These are phyloP conservation scores for Acleris sparsana DNA, from an alignment of 2,888 invertebrate species.

Conservation along the genomic window DNA sequence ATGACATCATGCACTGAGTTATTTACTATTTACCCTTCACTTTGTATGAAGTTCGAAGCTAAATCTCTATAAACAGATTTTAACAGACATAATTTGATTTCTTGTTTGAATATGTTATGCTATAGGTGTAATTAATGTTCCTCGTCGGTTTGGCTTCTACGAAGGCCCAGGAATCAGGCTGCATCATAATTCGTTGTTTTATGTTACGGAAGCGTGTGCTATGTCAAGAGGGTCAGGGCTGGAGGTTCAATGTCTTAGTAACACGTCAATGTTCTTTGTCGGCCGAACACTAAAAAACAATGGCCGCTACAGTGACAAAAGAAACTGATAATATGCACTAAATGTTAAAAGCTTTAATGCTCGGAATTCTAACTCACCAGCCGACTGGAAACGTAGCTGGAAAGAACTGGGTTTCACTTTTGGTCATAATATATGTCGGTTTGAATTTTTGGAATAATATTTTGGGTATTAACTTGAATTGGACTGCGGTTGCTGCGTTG, in stretches of 20 bases:
- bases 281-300: constrained; percentile 66
- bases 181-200: constrained; percentile 56
- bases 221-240: constrained; percentile 62
- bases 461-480: constrained; percentile 2
- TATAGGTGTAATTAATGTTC: constrained; percentile 2
- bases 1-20: constrained; percentile 39
- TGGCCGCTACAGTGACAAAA: constrained; percentile 60
- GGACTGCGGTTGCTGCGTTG: constrained; percentile 34
- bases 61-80: constrained; percentile 5
- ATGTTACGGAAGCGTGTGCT: constrained; percentile 49
- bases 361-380: constrained; percentile 45
- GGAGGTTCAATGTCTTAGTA: constrained; percentile 67
- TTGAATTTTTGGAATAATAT: constrained; percentile 20
- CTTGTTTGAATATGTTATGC: constrained; percentile 2
- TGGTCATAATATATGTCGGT: constrained; percentile 42
- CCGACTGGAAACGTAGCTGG: constrained; percentile 41
- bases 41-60: constrained; percentile 1
- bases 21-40: constrained; percentile 25
- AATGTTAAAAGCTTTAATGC: constrained; percentile 51
- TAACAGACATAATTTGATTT: constrained; percentile 10
- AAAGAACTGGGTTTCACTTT: constrained; percentile 44
- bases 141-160: constrained; percentile 2
- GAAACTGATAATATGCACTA: constrained; percentile 62
- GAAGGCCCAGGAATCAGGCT: constrained; percentile 45
- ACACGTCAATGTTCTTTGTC: constrained; percentile 61